Evolutionary conservation across 2,113 vertebrate genomes (phyloP).

Genomic region (Thunnus maccoyii): DNA sequence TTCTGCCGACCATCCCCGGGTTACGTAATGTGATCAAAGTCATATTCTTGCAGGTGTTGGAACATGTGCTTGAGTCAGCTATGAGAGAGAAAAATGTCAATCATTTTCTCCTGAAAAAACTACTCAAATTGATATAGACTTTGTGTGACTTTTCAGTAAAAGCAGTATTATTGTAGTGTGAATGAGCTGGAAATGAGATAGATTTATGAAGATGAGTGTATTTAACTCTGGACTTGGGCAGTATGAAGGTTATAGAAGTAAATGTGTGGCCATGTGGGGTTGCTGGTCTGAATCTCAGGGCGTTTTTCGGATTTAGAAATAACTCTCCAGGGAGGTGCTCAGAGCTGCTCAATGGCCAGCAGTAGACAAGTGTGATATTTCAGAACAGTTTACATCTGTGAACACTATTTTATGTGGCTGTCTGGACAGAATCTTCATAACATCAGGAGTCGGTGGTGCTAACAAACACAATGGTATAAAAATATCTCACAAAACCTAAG

Average conservation of each 20-base stretch:
- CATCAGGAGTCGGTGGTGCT: background rate
- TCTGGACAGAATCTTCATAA: background rate
- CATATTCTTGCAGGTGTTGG: constrained; percentile 37
- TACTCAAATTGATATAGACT: constrained; percentile 1
- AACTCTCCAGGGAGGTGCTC: too few relatives aligned
- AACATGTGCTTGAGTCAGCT: constrained; percentile 8
- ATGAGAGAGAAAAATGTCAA: constrained; percentile 17
- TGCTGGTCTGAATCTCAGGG: background rate
- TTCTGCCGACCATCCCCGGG: constrained; percentile 26
- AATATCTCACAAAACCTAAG: background rate
- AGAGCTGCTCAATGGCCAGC: background rate
- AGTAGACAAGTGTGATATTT: background rate
- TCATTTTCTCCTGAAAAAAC: constrained; percentile 17
- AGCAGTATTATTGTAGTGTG: background rate
- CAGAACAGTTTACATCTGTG: background rate
- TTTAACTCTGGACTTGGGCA: background rate
- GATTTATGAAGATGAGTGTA: background rate
- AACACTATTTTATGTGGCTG: background rate
- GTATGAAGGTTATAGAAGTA: background rate
- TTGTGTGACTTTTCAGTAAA: constrained; percentile 29
- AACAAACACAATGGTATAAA: background rate
- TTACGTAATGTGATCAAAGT: constrained; percentile 53
- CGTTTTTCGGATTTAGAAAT: background rate
- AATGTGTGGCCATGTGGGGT: background rate
- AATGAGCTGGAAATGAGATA: background rate